phyloP scores from a whole-genome alignment of 2,113 vertebrate species.

The Coreoperca whiteheadi region DNA sequence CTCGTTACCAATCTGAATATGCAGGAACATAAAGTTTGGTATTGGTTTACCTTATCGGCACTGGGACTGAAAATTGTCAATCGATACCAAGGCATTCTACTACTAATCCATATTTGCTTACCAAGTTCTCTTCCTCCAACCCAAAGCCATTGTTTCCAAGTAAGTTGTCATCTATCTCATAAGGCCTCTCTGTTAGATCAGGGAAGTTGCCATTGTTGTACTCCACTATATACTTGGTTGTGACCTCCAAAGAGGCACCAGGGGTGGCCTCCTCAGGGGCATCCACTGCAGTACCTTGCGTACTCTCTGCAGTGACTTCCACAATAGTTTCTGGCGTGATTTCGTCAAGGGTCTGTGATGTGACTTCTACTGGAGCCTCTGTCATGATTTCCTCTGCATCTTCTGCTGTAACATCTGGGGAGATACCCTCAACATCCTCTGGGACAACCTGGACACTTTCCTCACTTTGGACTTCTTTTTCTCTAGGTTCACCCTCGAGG shows the following conservation, averaged over 20 bases:
- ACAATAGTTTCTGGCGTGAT: not conserved
- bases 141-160: conserved; percentile 63
- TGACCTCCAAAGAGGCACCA: not conserved
- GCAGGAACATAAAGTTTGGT: not conserved
- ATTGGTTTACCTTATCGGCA: rapidly evolving
- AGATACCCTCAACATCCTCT: not conserved
- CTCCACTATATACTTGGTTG: conserved; percentile 48
- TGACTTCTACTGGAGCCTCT: conserved; percentile 23
- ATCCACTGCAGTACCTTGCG: conserved; percentile 59
- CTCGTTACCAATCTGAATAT: conserved; percentile 89
- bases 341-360: not conserved
- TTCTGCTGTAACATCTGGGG: not conserved
- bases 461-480: not conserved
- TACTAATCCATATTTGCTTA: conserved; percentile 35
- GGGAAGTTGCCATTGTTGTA: conserved; percentile 78
- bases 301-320: not conserved
- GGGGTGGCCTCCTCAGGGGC: conserved; percentile 32
- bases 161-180: conserved; percentile 13
- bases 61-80: not conserved
- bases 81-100: not conserved
- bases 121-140: conserved; percentile 61
- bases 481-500: not conserved
- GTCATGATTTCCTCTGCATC: not conserved
- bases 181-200: conserved; percentile 12
- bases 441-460: not conserved